These are phyloP conservation scores for Euthynnus affinis DNA, from an alignment of 2,797 vertebrate species.

Conservation along the genomic window DNA sequence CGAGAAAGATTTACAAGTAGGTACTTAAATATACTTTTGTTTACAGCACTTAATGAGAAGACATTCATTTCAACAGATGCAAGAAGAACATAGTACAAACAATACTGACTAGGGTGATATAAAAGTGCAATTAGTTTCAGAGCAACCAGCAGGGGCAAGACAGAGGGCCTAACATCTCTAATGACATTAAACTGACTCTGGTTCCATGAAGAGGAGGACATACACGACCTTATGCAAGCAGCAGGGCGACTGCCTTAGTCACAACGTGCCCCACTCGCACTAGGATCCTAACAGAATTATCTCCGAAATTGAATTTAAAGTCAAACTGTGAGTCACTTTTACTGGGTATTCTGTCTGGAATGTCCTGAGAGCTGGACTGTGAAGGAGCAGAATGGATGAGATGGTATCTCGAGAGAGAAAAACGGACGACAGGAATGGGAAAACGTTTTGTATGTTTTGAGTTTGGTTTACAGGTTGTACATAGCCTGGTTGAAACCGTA, in stretches of 20 bases:
- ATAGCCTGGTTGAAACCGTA: neutral
- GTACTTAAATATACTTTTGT: slow-evolving; percentile 58
- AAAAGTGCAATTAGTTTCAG: slow-evolving; percentile 55
- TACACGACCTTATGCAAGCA: slow-evolving; percentile 35
- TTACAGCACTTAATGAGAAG: slow-evolving; percentile 46
- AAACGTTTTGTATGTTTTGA: neutral
- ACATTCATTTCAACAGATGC: slow-evolving; percentile 40
- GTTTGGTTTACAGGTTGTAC: slow-evolving; percentile 4
- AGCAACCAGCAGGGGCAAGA: slow-evolving; percentile 20
- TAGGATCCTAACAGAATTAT: slow-evolving; percentile 76
- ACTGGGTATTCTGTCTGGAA: slow-evolving; percentile 71
- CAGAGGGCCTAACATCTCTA: slow-evolving; percentile 54
- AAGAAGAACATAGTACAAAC: slow-evolving; percentile 12
- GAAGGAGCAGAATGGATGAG: slow-evolving; percentile 47
- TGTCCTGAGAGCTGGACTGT: slow-evolving; percentile 64
- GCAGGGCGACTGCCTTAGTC: slow-evolving; percentile 43
- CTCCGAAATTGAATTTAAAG: slow-evolving; percentile 80
- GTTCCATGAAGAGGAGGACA: slow-evolving; percentile 43
- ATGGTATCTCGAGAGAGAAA: slow-evolving; percentile 28
- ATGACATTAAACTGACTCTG: slow-evolving; percentile 54
- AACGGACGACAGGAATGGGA: slow-evolving; percentile 1
- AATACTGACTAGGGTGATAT: slow-evolving; percentile 54
- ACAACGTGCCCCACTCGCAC: slow-evolving; percentile 41
- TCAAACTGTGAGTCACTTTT: slow-evolving; percentile 73
- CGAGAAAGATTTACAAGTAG: slow-evolving; percentile 27